Percentiles rank a stretch among this genome's conserved stretches.
phyloP scores from a whole-genome alignment of 2,888 invertebrate genomes.

The Suillia variegata region DNA sequence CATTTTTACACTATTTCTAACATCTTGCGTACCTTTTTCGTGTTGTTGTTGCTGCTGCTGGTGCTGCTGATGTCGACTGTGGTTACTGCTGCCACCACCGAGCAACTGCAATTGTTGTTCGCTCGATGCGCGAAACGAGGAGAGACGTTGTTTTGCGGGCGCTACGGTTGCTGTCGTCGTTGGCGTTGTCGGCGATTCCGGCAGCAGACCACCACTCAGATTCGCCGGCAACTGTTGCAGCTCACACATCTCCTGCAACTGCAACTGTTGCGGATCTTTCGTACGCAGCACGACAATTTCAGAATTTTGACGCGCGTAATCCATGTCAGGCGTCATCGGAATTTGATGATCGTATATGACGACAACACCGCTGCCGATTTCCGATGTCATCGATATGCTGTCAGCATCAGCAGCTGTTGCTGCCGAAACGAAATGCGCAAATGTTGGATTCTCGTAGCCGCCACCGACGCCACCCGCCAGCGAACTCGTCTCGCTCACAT shows the following conservation, averaged over 20 bases:
- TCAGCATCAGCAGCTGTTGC: conserved; percentile 33
- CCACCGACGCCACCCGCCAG: conserved; percentile 55
- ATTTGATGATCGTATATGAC: conserved; percentile 60
- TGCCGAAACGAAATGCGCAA: conserved; percentile 52
- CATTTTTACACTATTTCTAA: conserved; percentile 36
- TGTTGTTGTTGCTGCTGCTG: conserved; percentile 18
- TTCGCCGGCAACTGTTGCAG: conserved; percentile 51
- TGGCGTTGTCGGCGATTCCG: conserved; percentile 31
- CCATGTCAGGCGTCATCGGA: conserved; percentile 56
- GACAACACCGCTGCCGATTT: conserved; percentile 51
- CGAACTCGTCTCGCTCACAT: conserved; percentile 59
- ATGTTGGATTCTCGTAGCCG: conserved; percentile 60
- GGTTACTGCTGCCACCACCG: conserved; percentile 37
- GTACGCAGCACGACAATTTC: conserved; percentile 60
- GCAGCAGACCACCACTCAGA: conserved; percentile 37
- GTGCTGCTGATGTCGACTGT: conserved; percentile 7
- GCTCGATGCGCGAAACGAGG: conserved; percentile 58
- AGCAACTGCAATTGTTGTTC: conserved; percentile 56
- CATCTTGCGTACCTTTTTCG: conserved; percentile 49
- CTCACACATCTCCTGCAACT: conserved; percentile 49
- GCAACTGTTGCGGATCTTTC: conserved; percentile 50
- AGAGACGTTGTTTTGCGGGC: conserved; percentile 59
- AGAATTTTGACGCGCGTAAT: conserved; percentile 59
- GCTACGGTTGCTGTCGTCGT: conserved; percentile 52
- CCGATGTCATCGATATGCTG: conserved; percentile 42